Base-by-base conservation (phyloP, 2,113 vertebrate species). In the Tauraco erythrolophus region DNA sequence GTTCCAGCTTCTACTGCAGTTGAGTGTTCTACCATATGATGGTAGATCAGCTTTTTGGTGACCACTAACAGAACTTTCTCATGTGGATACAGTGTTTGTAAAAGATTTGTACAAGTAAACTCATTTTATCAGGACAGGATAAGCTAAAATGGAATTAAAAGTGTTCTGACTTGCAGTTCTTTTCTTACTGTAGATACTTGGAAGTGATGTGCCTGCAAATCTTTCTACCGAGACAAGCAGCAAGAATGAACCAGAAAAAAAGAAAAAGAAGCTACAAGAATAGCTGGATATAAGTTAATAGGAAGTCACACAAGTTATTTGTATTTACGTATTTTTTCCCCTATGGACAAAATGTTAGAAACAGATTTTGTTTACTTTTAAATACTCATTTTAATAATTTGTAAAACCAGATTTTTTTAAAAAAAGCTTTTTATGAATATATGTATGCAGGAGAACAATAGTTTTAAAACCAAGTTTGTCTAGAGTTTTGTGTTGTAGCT, bases 191-290 rank as follows among this genome's bases (percentile, higher is more conserved):
- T 76, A 99, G 99, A 98, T 99, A 74, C 91, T 97, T 45, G 99
- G 98, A 92, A 97, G 98, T 56, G 99, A 98, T 64, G 93, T 92
- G 41, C 60, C 97, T 58, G 39, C 43, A 43, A 78, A 60, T 57
- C n/a, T 46, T 4, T n/a, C 92, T 51, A 31, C 93, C 46, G 82
- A 94, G 25, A 24, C 11, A 25, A 97, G 56, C 80, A 66, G 41
- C 48, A 98, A 98, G 28, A 76, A 76, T 0, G 98, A 98, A 97
- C 99, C 99, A 25, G 97, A 97, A 56, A 96, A 97, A 58, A 99
- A 99, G 98, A 99, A 99, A 95, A 98, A 96, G 75, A 99, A 98
- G 92, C 77, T 98, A 90, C 95, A 98, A 92, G 94, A 97, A 83
- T 99, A 98, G 98, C 50, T 89, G 61, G 24, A 57, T 84, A 48